Evolutionary conservation across 2,113 vertebrate genomes (phyloP).

Genomic region (Haemorhous mexicanus): DNA sequence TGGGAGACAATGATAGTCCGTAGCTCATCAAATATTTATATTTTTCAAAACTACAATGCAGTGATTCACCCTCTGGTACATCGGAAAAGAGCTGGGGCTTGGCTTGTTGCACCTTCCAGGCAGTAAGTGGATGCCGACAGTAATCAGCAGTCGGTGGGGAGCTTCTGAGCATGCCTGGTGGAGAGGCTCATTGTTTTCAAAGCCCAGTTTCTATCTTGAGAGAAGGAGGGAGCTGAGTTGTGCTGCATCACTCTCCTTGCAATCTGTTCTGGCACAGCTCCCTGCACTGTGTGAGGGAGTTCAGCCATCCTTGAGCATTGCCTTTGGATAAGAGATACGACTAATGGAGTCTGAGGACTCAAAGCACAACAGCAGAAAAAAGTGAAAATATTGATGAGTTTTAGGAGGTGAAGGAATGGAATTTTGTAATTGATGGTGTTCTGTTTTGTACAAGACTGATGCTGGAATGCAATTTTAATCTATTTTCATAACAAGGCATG

Average conservation of each 20-base stretch:
- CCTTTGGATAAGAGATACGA: fast-evolving
- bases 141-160: constrained; percentile 5
- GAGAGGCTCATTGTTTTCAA: constrained; percentile 4
- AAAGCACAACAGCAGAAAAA: not conserved
- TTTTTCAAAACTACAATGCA: not conserved
- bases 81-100: not conserved
- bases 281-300: not conserved
- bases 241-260: constrained; percentile 28
- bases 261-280: constrained; percentile 18
- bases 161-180: constrained; percentile 62
- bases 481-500: not conserved
- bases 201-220: constrained; percentile 45
- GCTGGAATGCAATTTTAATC: not conserved
- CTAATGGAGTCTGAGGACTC: not conserved
- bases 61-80: not conserved
- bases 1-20: not conserved
- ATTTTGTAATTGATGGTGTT: not conserved
- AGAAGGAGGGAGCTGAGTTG: constrained; percentile 14
- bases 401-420: not conserved
- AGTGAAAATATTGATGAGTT: not conserved
- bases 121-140: constrained; percentile 27
- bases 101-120: constrained; percentile 14
- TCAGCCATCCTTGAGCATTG: not conserved
- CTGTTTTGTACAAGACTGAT: not conserved
- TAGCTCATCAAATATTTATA: not conserved